Evolutionary conservation across 2,113 vertebrate genomes (phyloP).

Genomic region (Malurus cyaneus): DNA sequence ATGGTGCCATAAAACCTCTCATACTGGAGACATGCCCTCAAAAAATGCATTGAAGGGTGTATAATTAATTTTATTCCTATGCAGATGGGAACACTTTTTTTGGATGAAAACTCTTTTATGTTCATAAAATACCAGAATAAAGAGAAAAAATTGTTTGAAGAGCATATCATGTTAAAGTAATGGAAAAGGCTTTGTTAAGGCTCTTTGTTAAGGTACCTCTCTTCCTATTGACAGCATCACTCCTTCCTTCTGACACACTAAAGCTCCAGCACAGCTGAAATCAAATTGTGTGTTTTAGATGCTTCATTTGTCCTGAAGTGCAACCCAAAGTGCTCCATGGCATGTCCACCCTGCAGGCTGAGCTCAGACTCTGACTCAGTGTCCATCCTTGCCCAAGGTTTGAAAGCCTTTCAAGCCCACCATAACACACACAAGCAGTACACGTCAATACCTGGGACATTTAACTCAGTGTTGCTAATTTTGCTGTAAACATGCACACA

Average conservation of each 20-base stretch:
- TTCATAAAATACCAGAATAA: background rate
- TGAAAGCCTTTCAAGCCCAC: background rate
- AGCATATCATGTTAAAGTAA: background rate
- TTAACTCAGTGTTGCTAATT: background rate
- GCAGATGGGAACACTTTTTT: background rate
- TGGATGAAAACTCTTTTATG: background rate
- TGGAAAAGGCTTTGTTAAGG: background rate
- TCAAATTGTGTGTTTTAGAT: rapidly evolving
- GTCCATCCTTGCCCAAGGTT: background rate
- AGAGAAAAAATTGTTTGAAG: background rate
- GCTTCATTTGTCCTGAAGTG: background rate
- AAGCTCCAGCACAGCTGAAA: background rate
- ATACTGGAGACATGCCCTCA: background rate
- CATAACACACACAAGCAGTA: rapidly evolving
- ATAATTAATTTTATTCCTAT: background rate
- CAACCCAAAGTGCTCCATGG: background rate
- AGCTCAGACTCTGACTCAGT: background rate
- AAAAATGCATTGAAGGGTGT: background rate
- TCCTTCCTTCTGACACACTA: background rate
- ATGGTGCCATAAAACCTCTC: background rate
- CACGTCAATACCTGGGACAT: background rate
- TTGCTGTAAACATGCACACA: background rate
- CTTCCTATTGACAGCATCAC: background rate
- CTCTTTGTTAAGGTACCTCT: background rate
- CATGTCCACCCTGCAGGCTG: background rate